Evolutionary conservation across 2,113 vertebrate genomes (phyloP).

Genomic region (Dicentrarchus labrax): DNA sequence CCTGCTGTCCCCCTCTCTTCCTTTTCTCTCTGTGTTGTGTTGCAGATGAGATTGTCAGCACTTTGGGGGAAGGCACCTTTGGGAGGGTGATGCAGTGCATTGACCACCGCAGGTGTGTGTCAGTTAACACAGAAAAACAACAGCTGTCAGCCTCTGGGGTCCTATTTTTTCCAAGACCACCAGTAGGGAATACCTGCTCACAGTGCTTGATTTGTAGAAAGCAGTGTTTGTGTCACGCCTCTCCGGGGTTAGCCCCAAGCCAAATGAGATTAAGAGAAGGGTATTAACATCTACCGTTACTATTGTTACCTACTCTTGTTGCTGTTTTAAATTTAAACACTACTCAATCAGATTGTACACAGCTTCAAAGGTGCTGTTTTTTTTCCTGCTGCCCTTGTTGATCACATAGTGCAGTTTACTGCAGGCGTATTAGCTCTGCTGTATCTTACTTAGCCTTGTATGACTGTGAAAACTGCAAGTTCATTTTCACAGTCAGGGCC

Average conservation of each 20-base stretch:
- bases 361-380: not conserved
- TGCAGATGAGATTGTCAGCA: constrained; percentile 96
- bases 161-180: not conserved
- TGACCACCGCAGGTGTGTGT: constrained; percentile 93
- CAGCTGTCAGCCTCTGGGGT: constrained; percentile 7
- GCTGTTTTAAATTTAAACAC: not conserved
- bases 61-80: constrained; percentile 96
- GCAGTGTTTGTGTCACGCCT: not conserved
- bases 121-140: not conserved
- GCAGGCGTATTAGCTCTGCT: not conserved
- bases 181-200: not conserved
- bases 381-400: not conserved
- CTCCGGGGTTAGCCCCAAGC: not conserved
- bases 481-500: not conserved
- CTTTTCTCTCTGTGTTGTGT: constrained; percentile 75
- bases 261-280: not conserved
- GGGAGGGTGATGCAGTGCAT: constrained; percentile 96
- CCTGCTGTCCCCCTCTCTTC: constrained; percentile 61
- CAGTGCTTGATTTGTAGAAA: not conserved
- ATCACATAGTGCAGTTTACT: not conserved
- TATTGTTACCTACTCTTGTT: not conserved
- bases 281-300: not conserved
- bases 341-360: not conserved
- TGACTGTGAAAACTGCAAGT: not conserved
- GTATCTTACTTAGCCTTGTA: not conserved